Percentiles rank a stretch among this genome's conserved stretches.
phyloP scores from a whole-genome alignment of 2,888 invertebrate species.

The Netelia melanura region DNA sequence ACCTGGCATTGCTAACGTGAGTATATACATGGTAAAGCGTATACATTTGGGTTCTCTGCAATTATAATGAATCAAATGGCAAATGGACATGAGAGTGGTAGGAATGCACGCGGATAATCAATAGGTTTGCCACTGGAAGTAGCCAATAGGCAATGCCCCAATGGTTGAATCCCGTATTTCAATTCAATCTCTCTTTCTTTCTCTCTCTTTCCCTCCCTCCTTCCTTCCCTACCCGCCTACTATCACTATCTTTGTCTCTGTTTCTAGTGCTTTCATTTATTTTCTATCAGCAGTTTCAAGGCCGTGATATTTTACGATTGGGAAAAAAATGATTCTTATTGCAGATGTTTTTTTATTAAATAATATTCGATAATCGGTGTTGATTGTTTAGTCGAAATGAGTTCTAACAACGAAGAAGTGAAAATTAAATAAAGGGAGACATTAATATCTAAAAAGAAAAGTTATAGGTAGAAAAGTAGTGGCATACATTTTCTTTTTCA shows the following conservation, averaged over 20 bases:
- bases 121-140: slow-evolving; percentile 66
- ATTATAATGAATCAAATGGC: slow-evolving; percentile 69
- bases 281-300: no score
- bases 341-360: slow-evolving; percentile 48
- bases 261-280: slow-evolving; percentile 15
- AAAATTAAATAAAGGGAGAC: slow-evolving; percentile 49
- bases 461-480: not conserved
- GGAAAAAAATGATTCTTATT: slow-evolving; percentile 32
- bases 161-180: slow-evolving; percentile 67
- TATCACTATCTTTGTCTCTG: not conserved
- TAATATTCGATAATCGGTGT: no score
- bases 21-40: slow-evolving; percentile 4
- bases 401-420: not conserved
- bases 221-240: not conserved
- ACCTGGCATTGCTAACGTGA: not conserved
- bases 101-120: slow-evolving; percentile 64
- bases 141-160: slow-evolving; percentile 57
- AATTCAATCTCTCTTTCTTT: slow-evolving; percentile 45
- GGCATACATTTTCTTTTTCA: slow-evolving; percentile 25
- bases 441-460: slow-evolving; percentile 3
- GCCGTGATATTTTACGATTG: no score
- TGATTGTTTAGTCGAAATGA: no score
- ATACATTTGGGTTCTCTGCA: slow-evolving; percentile 37
- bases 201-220: slow-evolving; percentile 1
- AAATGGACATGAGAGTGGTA: slow-evolving; percentile 62